Percentiles rank a stretch among this genome's conserved stretches.
Conservation (phyloP, 35 echinoderm and acorn worm species). For the Stichopus chloronotus region DNA sequence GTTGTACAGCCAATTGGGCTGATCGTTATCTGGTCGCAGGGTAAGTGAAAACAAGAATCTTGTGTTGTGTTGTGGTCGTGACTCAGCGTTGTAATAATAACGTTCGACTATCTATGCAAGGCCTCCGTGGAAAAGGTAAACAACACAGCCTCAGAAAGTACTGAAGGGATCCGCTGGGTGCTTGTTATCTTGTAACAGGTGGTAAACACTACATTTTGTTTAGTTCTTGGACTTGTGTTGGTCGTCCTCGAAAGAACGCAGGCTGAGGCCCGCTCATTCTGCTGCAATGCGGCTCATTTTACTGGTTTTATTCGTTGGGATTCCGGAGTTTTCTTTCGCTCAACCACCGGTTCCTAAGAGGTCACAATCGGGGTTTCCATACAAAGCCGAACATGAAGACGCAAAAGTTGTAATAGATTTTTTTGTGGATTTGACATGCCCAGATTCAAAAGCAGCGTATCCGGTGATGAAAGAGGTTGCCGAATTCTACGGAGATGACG, state of each 20-base stretch:
- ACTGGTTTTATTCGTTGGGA: background rate
- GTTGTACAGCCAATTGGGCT: too few species aligned
- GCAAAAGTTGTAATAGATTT: conserved; percentile 55
- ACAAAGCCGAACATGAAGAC: background rate
- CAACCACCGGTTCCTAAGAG: background rate
- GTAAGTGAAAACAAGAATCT: too few species aligned
- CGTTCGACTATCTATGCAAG: too few species aligned
- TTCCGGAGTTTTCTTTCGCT: background rate
- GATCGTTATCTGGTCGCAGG: too few species aligned
- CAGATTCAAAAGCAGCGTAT: conserved; percentile 44
- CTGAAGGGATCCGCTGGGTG: too few species aligned
- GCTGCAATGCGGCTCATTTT: background rate
- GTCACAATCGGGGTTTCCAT: background rate
- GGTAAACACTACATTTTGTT: too few species aligned
- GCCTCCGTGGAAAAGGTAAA: too few species aligned
- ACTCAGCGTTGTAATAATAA: too few species aligned
- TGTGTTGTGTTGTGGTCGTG: too few species aligned
- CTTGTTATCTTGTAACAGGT: too few species aligned
- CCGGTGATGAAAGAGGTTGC: conserved; percentile 47
- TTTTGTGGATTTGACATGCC: conserved; percentile 47
- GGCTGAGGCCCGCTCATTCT: background rate
- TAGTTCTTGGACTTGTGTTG: too few species aligned
- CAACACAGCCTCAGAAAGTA: too few species aligned
- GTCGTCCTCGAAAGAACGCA: background rate
- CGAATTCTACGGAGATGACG: conserved; percentile 19